A percentile compares a stretch with the other conserved stretches of the same genome.
Evolutionary conservation across 2,113 vertebrate species (phyloP).

Genomic region (Sceloporus undulatus): DNA sequence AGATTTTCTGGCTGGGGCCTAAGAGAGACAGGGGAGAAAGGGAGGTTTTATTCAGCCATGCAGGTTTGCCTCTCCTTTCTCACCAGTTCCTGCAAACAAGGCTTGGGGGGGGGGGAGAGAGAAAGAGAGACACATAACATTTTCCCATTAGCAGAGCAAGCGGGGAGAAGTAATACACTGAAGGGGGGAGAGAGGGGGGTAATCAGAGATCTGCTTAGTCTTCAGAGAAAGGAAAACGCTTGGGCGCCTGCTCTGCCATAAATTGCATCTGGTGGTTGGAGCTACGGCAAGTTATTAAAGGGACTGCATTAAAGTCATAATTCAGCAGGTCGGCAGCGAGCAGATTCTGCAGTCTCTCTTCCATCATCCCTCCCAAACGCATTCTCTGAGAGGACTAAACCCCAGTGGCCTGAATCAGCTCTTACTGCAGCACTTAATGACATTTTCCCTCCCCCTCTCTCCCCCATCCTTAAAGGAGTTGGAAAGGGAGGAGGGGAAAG

Average conservation of each 20-base stretch:
- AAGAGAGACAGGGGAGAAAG: conserved; percentile 5
- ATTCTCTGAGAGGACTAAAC: conserved; percentile 42
- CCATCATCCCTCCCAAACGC: conserved; percentile 53
- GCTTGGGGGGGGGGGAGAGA: conserved; percentile 50
- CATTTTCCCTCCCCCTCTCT: conserved; percentile 28
- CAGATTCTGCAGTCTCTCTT: conserved; percentile 56
- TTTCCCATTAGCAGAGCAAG: conserved; percentile 75
- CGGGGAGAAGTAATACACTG: conserved; percentile 60
- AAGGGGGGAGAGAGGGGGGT: conserved; percentile 55
- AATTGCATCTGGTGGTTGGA: conserved; percentile 74
- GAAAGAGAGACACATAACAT: conserved; percentile 63
- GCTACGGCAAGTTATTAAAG: conserved; percentile 71
- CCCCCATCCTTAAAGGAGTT: neutral
- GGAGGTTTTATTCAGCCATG: conserved; percentile 29
- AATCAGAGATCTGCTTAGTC: conserved; percentile 75
- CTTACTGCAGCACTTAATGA: neutral
- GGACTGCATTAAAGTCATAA: conserved; percentile 71
- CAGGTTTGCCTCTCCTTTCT: conserved; percentile 58
- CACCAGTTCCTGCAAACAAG: conserved; percentile 73
- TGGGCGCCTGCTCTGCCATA: conserved; percentile 67
- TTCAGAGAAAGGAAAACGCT: conserved; percentile 73
- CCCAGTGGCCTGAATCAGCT: conserved; percentile 40
- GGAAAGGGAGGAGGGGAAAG: neutral
- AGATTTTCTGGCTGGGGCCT: conserved; percentile 32
- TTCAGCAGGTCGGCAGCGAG: conserved; percentile 63